A percentile compares a stretch with the other conserved stretches of the same genome.
Evolutionary conservation across 2,888 invertebrate species (phyloP).

Genomic region (Agrotis puta): DNA sequence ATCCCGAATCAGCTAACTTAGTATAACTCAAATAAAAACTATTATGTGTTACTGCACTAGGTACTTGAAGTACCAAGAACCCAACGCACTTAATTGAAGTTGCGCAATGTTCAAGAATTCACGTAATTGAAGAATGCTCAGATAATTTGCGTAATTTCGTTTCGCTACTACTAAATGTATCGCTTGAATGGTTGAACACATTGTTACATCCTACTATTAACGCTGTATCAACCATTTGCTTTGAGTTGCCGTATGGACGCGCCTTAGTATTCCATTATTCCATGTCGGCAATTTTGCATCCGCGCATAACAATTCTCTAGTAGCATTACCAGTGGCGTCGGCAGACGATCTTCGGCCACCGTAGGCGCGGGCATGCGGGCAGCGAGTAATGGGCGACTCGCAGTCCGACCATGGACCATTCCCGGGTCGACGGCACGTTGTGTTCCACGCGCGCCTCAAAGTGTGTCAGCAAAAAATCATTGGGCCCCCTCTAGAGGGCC

Average conservation of each 20-base stretch:
- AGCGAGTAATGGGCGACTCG: too few species aligned
- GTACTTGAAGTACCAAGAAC: too few species aligned
- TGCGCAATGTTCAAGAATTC: not conserved
- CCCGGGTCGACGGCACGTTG: too few species aligned
- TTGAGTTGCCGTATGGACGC: slow-evolving; percentile 26
- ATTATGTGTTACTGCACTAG: not conserved
- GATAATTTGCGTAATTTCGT: slow-evolving; percentile 31
- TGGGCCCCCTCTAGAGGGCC: too few species aligned
- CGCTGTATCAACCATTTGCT: slow-evolving; percentile 35
- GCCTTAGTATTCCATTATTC: slow-evolving; percentile 35
- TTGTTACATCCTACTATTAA: slow-evolving; percentile 34
- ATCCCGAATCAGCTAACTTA: not conserved
- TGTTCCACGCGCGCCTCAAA: too few species aligned
- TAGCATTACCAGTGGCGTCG: slow-evolving; percentile 32
- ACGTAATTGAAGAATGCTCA: slow-evolving; percentile 3
- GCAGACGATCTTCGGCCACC: too few species aligned
- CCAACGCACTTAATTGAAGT: not conserved
- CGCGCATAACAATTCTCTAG: slow-evolving; percentile 27
- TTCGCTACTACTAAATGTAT: slow-evolving; percentile 24
- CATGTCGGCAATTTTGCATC: slow-evolving; percentile 41
- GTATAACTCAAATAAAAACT: not conserved
- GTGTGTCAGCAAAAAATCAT: too few species aligned
- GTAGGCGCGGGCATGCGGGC: too few species aligned
- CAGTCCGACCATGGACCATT: too few species aligned
- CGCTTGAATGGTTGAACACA: slow-evolving; percentile 28